phyloP scores from a whole-genome alignment of 1,140 invertebrate genomes.

The Eupeodes corollae region DNA sequence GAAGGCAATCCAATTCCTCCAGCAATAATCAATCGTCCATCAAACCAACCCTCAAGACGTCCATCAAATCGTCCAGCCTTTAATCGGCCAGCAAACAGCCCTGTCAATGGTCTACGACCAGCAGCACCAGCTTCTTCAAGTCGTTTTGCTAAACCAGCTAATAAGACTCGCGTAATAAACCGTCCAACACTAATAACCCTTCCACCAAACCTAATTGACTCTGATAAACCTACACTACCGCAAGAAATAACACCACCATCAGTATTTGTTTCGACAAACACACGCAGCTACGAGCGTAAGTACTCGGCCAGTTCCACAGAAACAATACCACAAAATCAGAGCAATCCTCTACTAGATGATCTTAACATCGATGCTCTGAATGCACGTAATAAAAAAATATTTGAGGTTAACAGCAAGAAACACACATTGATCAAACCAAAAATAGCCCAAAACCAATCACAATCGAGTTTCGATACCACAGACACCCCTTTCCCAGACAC shows the following conservation, averaged over 20 bases:
- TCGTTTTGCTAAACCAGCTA: slow-evolving; percentile 5
- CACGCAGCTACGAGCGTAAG: slow-evolving; percentile 31
- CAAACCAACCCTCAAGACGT: slow-evolving; percentile 4
- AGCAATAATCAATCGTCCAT: neutral
- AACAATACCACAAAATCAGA: slow-evolving; percentile 10
- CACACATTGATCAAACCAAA: slow-evolving; percentile 32
- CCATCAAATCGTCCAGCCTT: too few species aligned
- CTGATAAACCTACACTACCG: slow-evolving; percentile 24
- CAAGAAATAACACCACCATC: slow-evolving; percentile 26
- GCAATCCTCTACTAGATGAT: slow-evolving; percentile 33
- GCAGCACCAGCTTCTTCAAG: neutral
- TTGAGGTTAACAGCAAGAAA: slow-evolving; percentile 38
- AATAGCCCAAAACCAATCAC: slow-evolving; percentile 2
- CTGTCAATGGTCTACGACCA: too few species aligned
- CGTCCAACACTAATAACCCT: slow-evolving; percentile 22
- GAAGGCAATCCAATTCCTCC: slow-evolving; percentile 14
- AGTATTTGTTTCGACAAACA: slow-evolving; percentile 27
- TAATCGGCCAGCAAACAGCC: too few species aligned
- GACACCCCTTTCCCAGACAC: neutral
- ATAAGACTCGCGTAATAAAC: slow-evolving; percentile 26
- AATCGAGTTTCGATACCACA: too few species aligned
- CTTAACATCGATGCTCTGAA: slow-evolving; percentile 38
- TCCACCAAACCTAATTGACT: slow-evolving; percentile 23
- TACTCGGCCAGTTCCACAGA: slow-evolving; percentile 29
- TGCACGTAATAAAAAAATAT: slow-evolving; percentile 42